A percentile compares a stretch with the other conserved stretches of the same genome.
Evolutionary conservation across 2,888 invertebrate species (phyloP).

Genomic region (Lissocephala sabroskyi): DNA sequence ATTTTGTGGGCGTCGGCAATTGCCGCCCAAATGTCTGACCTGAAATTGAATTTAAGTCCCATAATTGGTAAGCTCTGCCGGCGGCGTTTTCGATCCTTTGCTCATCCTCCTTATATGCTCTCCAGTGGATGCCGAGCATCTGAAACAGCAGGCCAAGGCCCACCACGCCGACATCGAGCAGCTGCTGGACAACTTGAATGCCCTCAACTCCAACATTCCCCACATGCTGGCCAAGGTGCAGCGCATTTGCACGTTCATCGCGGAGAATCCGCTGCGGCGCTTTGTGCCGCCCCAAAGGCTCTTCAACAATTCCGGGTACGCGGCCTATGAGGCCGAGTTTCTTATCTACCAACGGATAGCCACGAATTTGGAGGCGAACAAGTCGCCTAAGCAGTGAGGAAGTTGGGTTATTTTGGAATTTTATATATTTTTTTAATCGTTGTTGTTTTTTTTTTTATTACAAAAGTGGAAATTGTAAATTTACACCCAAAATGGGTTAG

Average conservation of each 20-base stretch:
- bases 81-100: not conserved
- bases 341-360: slow-evolving; percentile 73
- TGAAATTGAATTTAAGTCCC: slow-evolving; percentile 66
- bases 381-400: too few relatives aligned
- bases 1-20: slow-evolving; percentile 69
- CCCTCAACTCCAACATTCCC: slow-evolving; percentile 51
- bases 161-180: slow-evolving; percentile 67
- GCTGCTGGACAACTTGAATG: slow-evolving; percentile 65
- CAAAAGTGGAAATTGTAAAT: slow-evolving; percentile 47
- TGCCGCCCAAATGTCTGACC: slow-evolving; percentile 58
- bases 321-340: slow-evolving; percentile 69
- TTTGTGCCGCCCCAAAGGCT: slow-evolving; percentile 62
- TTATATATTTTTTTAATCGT: slow-evolving; percentile 27
- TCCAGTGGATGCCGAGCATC: slow-evolving; percentile 58
- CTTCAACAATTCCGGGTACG: slow-evolving; percentile 64
- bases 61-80: slow-evolving; percentile 60
- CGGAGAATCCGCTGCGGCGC: slow-evolving; percentile 64
- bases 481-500: slow-evolving; percentile 48
- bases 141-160: slow-evolving; percentile 49
- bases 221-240: slow-evolving; percentile 51
- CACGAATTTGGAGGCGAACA: too few relatives aligned
- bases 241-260: slow-evolving; percentile 61
- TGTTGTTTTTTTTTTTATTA: slow-evolving; percentile 33
- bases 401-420: too few relatives aligned
- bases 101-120: too few relatives aligned